Percentiles rank a stretch among this genome's conserved stretches.
phyloP scores from a whole-genome alignment of 2,797 vertebrate genomes.

The Pogoniulus pusillus region DNA sequence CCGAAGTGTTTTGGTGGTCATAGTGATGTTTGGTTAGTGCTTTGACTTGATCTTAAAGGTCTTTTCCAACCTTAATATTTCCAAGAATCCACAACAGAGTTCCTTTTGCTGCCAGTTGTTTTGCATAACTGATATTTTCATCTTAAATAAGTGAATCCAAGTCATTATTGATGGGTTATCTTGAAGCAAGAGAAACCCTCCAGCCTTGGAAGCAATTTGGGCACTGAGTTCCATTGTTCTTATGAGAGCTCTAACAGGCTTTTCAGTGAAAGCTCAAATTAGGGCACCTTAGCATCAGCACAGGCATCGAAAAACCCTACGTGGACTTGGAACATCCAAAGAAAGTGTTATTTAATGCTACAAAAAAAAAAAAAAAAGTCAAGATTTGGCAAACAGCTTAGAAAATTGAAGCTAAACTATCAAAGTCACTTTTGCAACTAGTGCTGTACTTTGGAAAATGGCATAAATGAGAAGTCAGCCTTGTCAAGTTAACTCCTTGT shows the following conservation, averaged over 20 bases:
- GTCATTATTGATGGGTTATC: neutral
- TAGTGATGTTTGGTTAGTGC: no score
- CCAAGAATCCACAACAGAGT: neutral
- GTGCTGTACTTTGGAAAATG: neutral
- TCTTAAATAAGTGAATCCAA: neutral
- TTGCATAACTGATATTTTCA: neutral
- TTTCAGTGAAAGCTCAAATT: slow-evolving; percentile 2
- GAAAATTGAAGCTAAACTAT: neutral
- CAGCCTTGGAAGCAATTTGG: neutral
- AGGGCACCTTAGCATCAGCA: neutral
- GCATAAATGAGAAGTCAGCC: neutral
- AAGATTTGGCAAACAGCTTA: slow-evolving; percentile 19
- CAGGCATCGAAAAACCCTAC: neutral
- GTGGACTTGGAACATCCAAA: neutral
- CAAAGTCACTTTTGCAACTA: neutral
- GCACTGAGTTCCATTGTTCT: neutral
- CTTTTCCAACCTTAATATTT: no score
- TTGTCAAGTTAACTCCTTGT: neutral
- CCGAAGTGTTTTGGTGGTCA: no score
- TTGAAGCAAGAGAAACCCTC: neutral
- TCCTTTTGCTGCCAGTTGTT: neutral
- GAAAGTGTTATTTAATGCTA: neutral
- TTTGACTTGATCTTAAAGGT: no score
- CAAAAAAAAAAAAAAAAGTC: neutral
- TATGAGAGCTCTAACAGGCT: neutral